phyloP scores from a whole-genome alignment of 2,888 invertebrate genomes.

The Autographa gamma region DNA sequence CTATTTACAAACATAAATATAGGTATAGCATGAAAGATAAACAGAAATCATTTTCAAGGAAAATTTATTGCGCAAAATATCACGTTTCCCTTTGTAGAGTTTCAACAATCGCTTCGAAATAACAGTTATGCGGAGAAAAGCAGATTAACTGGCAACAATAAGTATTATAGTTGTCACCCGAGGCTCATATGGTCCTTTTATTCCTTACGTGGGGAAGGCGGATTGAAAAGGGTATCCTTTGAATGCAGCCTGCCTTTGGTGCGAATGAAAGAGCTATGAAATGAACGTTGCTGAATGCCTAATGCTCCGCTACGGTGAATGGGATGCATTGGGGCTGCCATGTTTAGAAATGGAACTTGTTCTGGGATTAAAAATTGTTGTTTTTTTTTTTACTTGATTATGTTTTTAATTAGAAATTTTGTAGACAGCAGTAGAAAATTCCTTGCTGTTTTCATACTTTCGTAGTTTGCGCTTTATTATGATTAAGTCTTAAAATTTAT shows the following conservation, averaged over 20 bases:
- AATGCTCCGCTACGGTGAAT: constrained; percentile 67
- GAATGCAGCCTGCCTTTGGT: constrained; percentile 63
- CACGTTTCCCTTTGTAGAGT: constrained; percentile 10
- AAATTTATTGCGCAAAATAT: not conserved
- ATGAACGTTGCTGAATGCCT: constrained; percentile 71
- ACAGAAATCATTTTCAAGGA: not conserved
- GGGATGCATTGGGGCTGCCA: constrained; percentile 51
- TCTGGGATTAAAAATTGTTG: constrained; percentile 2
- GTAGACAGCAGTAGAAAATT: not conserved
- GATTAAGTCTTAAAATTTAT: not conserved
- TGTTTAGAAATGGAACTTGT: constrained; percentile 22
- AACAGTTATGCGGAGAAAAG: constrained; percentile 35
- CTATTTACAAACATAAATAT: not conserved
- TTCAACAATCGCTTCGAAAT: constrained; percentile 18
- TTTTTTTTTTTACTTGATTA: not conserved
- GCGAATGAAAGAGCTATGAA: constrained; percentile 67
- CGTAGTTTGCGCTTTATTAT: not conserved
- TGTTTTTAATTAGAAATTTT: not conserved
- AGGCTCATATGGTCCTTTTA: constrained; percentile 43
- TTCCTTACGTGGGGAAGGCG: constrained; percentile 34
- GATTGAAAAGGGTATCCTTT: constrained; percentile 68
- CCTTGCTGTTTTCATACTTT: not conserved
- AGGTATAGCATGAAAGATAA: not conserved
- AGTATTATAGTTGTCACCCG: constrained; percentile 49
- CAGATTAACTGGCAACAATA: constrained; percentile 54